A percentile compares a stretch with the other conserved stretches of the same genome.
Evolutionary conservation across 2,797 vertebrate genomes (phyloP).

Genomic region (Pristis pectinata): DNA sequence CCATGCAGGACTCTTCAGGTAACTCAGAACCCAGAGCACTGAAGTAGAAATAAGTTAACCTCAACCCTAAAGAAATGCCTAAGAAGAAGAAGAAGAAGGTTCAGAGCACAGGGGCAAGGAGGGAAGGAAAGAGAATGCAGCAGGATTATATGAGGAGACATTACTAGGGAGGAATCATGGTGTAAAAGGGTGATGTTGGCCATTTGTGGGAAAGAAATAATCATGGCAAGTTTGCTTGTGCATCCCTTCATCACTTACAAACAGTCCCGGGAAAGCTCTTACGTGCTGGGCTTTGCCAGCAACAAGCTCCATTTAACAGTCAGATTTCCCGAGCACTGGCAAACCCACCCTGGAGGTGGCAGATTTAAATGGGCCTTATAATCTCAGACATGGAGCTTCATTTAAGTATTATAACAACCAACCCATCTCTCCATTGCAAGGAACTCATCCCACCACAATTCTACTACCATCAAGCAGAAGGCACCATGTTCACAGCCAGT

Average conservation of each 20-base stretch:
- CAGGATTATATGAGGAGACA: no score
- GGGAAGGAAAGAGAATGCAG: no score
- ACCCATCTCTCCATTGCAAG: not conserved
- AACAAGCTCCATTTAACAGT: not conserved
- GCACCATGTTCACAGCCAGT: no score
- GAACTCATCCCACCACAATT: no score
- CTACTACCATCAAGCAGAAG: not conserved
- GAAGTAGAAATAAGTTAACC: no score
- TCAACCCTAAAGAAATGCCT: no score
- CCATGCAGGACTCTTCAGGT: no score
- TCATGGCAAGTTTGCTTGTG: not conserved
- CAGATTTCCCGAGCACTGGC: not conserved
- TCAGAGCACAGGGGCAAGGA: not conserved
- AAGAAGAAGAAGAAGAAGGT: no score
- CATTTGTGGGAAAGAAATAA: no score
- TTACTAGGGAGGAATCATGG: not conserved
- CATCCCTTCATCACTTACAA: not conserved
- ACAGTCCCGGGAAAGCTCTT: not conserved
- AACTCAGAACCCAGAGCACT: no score
- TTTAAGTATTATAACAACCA: not conserved
- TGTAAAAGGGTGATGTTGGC: not conserved
- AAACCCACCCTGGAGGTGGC: not conserved
- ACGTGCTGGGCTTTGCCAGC: not conserved
- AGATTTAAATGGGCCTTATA: not conserved
- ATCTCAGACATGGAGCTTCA: not conserved